A percentile compares a stretch with the other conserved stretches of the same genome.
phyloP scores from a whole-genome alignment of 2,888 invertebrate genomes.

The Catotricha subobsoleta region DNA sequence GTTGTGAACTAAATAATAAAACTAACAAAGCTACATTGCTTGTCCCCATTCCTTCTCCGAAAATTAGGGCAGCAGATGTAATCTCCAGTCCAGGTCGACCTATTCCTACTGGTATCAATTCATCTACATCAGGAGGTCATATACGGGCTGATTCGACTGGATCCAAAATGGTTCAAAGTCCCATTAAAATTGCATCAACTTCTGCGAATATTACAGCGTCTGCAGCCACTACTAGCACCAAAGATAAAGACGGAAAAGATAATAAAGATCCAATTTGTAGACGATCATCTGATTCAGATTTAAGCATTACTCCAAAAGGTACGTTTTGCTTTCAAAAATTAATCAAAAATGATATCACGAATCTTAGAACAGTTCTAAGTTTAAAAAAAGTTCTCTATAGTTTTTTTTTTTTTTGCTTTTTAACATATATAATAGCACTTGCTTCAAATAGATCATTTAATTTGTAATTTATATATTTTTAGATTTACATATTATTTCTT shows the following conservation, averaged over 20 bases:
- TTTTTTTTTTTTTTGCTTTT: no score
- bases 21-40: slow-evolving; percentile 29
- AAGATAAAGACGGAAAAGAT: slow-evolving; percentile 23
- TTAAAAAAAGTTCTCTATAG: no score
- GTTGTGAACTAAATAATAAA: slow-evolving; percentile 1
- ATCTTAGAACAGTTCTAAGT: no score
- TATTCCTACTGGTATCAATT: slow-evolving; percentile 14
- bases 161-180: slow-evolving; percentile 35
- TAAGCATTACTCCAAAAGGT: slow-evolving; percentile 90
- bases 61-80: slow-evolving; percentile 11
- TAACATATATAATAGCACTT: no score
- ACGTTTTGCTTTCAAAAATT: slow-evolving; percentile 11
- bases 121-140: slow-evolving; percentile 27
- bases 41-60: slow-evolving; percentile 25
- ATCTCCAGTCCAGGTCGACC: slow-evolving; percentile 14
- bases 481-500: no score
- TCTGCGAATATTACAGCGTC: slow-evolving; percentile 12
- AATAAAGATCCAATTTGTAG: slow-evolving; percentile 41
- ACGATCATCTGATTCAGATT: slow-evolving; percentile 82
- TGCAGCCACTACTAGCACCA: slow-evolving; percentile 20
- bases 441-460: no score
- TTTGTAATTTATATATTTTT: no score
- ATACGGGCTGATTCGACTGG: slow-evolving; percentile 39
- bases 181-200: slow-evolving; percentile 29
- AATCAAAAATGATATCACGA: no score